phyloP scores from a whole-genome alignment of 2,888 invertebrate species.

The Oligia latruncula region DNA sequence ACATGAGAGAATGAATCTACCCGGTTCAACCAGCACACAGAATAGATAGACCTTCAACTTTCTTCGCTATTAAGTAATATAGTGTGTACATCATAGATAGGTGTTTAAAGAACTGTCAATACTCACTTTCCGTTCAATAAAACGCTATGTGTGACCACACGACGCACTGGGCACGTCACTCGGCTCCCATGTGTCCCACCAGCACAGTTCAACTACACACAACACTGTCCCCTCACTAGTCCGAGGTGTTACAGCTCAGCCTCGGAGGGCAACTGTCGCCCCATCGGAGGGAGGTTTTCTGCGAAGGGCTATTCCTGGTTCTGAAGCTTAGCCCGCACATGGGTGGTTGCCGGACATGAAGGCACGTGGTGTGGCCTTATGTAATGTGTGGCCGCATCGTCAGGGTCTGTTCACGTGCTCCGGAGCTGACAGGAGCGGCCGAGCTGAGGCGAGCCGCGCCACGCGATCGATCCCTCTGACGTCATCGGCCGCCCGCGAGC shows the following conservation, averaged over 20 bases:
- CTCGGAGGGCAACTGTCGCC: constrained; percentile 94
- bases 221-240: constrained; percentile 59
- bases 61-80: constrained; percentile 2
- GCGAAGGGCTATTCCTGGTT: constrained; percentile 98
- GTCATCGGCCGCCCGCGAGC: constrained; percentile 77
- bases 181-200: constrained; percentile 62
- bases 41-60: neutral
- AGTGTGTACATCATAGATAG: constrained; percentile 7
- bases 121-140: constrained; percentile 40
- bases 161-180: constrained; percentile 46
- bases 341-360: constrained; percentile 83
- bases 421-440: constrained; percentile 74
- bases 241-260: constrained; percentile 51
- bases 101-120: constrained; percentile 2
- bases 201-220: constrained; percentile 59
- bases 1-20: neutral
- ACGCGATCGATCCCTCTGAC: constrained; percentile 85
- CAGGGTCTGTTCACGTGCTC: constrained; percentile 75
- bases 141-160: neutral
- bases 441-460: constrained; percentile 67
- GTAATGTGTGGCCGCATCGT: constrained; percentile 75
- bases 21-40: neutral
- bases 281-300: constrained; percentile 99
- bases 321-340: constrained; percentile 99
- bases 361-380: constrained; percentile 83